Percentiles rank a stretch among this genome's conserved stretches.
These are phyloP conservation scores for Amiota mariae DNA, from an alignment of 2,888 invertebrate species.

Conservation along the genomic window DNA sequence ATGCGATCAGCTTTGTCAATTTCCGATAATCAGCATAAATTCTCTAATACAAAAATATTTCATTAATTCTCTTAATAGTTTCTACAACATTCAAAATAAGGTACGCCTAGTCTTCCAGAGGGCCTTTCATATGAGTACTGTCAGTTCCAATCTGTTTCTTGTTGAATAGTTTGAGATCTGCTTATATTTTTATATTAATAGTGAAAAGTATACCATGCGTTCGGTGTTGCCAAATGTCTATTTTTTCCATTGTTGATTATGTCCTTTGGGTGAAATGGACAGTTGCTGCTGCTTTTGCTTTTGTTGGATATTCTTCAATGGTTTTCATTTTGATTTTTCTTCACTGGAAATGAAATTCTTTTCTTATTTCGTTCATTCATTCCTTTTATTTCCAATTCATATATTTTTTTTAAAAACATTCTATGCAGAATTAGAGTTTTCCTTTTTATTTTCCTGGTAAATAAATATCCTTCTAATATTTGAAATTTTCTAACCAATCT, in stretches of 20 bases:
- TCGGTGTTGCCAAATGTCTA: no score
- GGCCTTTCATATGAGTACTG: no score
- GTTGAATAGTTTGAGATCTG: no score
- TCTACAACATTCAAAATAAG: no score
- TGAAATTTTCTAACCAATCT: not conserved
- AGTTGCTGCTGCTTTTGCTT: constrained; percentile 49
- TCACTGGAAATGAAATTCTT: constrained; percentile 19
- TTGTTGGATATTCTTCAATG: constrained; percentile 27
- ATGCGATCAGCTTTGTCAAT: no score
- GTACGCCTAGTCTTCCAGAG: no score
- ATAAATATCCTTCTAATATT: constrained; percentile 39
- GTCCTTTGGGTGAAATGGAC: constrained; percentile 59
- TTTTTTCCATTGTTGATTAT: constrained; percentile 58
- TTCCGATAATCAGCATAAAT: no score
- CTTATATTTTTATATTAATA: no score
- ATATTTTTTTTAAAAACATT: constrained; percentile 61
- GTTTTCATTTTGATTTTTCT: constrained; percentile 26
- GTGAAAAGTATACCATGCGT: no score
- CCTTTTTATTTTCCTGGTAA: constrained; percentile 18
- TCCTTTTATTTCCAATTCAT: constrained; percentile 51
- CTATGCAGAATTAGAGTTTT: constrained; percentile 63
- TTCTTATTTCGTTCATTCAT: constrained; percentile 35
- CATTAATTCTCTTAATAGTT: no score
- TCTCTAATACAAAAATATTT: no score
- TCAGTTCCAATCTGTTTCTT: no score